Conservation (phyloP, 2,797 vertebrate species). For the Betta splendens region DNA sequence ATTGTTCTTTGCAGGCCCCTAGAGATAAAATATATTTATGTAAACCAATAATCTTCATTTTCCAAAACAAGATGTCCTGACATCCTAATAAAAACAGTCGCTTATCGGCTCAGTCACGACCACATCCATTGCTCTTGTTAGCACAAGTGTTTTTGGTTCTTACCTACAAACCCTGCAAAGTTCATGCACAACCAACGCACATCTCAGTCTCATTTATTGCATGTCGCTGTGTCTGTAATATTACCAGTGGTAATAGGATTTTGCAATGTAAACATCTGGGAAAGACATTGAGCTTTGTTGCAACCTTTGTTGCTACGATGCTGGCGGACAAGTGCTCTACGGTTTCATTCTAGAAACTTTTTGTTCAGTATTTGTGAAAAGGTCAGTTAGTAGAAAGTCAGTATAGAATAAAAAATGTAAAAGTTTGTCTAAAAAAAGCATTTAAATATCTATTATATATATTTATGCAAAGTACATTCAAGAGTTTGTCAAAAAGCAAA, state of each 20-base stretch:
- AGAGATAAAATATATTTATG: neutral
- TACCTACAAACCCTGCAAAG: conserved; percentile 19
- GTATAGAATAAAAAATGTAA: conserved; percentile 42
- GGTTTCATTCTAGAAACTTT: no score
- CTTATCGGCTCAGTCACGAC: conserved; percentile 7
- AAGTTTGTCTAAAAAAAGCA: conserved; percentile 42
- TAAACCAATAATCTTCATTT: conserved; percentile 16
- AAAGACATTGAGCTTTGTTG: conserved; percentile 8
- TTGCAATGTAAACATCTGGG: conserved; percentile 43
- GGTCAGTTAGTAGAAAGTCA: conserved; percentile 15
- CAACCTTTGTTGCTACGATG: no score
- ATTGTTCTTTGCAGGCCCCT: no score
- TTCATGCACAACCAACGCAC: no score
- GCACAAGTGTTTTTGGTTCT: conserved; percentile 46
- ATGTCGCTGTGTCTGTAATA: conserved; percentile 16
- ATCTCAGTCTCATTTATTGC: conserved; percentile 1
- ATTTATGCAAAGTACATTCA: conserved; percentile 68
- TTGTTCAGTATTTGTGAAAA: conserved; percentile 18
- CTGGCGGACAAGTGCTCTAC: conserved; percentile 19
- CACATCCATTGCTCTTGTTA: conserved; percentile 8
- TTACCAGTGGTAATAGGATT: conserved; percentile 39
- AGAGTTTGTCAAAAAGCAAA: conserved; percentile 38
- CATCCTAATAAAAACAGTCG: neutral
- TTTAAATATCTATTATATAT: conserved; percentile 52
- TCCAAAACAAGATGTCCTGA: neutral